Evolutionary conservation across 2,797 vertebrate species (phyloP).

Genomic region (Helarctos malayanus): DNA sequence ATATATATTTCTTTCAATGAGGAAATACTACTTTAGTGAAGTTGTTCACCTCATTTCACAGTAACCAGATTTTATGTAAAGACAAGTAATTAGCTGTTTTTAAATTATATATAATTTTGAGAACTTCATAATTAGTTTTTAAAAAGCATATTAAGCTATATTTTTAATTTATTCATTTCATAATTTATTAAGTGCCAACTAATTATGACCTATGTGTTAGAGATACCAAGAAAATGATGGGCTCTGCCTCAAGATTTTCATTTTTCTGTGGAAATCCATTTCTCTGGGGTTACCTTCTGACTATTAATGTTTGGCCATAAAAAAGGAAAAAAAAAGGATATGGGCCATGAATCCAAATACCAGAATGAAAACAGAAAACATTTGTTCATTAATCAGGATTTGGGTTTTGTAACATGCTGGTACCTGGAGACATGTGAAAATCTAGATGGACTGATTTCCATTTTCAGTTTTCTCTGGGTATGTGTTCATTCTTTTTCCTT

Average conservation of each 20-base stretch:
- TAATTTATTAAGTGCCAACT: slow-evolving; percentile 8
- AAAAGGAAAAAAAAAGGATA: not conserved
- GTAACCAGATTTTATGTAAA: not conserved
- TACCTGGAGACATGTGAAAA: not conserved
- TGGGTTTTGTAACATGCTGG: not conserved
- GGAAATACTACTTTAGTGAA: not conserved
- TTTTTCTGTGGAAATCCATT: not conserved
- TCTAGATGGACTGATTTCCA: not conserved
- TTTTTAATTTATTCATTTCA: not conserved
- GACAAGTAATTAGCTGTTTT: not conserved
- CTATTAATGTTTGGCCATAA: not conserved
- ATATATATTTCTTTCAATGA: not conserved
- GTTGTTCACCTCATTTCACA: not conserved
- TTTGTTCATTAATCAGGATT: not conserved
- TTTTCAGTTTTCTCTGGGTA: not conserved
- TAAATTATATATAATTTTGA: slow-evolving; percentile 1
- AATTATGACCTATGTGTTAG: not conserved
- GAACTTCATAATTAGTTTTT: not conserved
- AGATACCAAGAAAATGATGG: not conserved
- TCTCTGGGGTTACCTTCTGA: slow-evolving; percentile 6
- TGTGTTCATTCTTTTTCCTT: not conserved
- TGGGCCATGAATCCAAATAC: not conserved
- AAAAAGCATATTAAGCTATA: not conserved
- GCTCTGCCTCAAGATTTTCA: not conserved
- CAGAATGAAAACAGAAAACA: not conserved